These are phyloP conservation scores for Mus spretus DNA, from an alignment of 2,797 vertebrate genomes.

Conservation along the genomic window DNA sequence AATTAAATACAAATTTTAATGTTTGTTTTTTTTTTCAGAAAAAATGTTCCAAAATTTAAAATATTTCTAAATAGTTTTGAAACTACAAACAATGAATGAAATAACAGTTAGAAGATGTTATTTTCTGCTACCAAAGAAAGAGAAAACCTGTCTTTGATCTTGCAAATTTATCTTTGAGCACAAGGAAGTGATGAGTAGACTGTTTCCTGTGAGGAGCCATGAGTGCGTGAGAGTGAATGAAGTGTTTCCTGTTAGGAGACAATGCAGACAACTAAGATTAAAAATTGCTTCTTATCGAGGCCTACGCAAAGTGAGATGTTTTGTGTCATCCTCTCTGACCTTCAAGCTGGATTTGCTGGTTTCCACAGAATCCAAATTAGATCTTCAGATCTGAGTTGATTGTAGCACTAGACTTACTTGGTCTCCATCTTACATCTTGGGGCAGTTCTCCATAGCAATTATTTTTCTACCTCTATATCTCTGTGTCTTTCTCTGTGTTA, in stretches of 20 bases:
- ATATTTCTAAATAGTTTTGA: background rate
- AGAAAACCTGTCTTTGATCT: background rate
- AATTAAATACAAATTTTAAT: constrained; percentile 1
- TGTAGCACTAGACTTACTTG: background rate
- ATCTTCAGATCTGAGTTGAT: background rate
- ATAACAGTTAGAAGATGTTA: background rate
- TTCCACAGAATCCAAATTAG: background rate
- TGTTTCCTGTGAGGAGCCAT: background rate
- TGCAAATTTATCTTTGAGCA: background rate
- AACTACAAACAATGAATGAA: background rate
- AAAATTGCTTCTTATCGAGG: no score
- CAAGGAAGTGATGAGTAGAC: background rate
- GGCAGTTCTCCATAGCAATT: background rate
- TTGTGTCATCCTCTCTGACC: background rate
- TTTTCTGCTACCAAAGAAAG: background rate
- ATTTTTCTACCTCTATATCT: background rate
- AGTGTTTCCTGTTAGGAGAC: background rate
- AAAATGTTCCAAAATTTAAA: background rate
- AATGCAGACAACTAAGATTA: background rate
- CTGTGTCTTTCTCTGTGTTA: background rate
- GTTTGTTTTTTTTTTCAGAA: background rate
- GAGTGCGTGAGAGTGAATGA: rapidly evolving
- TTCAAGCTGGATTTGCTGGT: background rate
- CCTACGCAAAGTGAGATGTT: rapidly evolving
- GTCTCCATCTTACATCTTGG: background rate